Conservation (phyloP, 2,888 invertebrate species). For the Palloptera scutellata region DNA sequence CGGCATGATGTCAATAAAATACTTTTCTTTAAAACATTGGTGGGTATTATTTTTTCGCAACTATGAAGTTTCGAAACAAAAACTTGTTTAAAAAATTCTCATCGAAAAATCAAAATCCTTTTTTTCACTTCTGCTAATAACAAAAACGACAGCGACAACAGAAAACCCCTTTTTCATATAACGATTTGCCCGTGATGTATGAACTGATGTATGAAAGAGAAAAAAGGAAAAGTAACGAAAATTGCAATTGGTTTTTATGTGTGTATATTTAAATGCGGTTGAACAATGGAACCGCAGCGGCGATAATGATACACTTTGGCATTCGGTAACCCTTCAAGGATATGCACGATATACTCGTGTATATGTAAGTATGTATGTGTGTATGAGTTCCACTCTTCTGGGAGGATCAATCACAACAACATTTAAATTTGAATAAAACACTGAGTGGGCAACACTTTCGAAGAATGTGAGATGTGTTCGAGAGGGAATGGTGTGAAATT, state of each 20-base stretch:
- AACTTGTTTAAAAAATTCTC: conserved; percentile 26
- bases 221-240: conserved; percentile 6
- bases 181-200: background rate
- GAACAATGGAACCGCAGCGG: conserved; percentile 56
- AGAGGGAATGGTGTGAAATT: too few relatives aligned
- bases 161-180: background rate
- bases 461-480: too few relatives aligned
- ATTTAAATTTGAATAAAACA: conserved; percentile 28
- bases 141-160: background rate
- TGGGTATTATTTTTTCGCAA: background rate
- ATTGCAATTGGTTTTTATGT: conserved; percentile 24
- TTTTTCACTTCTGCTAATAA: conserved; percentile 16
- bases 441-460: background rate
- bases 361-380: background rate
- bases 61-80: conserved; percentile 4
- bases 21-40: too few relatives aligned
- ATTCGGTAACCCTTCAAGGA: background rate
- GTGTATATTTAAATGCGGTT: conserved; percentile 41
- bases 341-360: conserved; percentile 14
- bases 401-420: conserved; percentile 36
- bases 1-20: conserved; percentile 20
- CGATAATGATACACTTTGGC: conserved; percentile 54
- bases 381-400: conserved; percentile 12
- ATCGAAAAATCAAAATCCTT: conserved; percentile 20
- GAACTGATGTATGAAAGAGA: background rate